phyloP scores from a whole-genome alignment of 1,140 invertebrate species.

The Drosophila insularis region DNA sequence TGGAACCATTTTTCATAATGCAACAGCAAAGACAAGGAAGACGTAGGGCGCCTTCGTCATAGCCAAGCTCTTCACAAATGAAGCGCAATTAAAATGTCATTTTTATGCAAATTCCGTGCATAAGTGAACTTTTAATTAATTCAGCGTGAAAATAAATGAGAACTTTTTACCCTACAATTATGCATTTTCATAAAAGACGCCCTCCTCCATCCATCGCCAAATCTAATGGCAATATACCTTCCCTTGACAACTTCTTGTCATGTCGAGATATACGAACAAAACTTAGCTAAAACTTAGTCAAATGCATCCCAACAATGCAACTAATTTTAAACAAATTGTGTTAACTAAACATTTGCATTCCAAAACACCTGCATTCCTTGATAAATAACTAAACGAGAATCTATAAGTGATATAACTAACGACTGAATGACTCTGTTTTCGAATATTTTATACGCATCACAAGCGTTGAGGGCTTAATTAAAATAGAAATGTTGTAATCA shows the following conservation, averaged over 20 bases:
- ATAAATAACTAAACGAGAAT: neutral
- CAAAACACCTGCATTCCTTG: too few species aligned
- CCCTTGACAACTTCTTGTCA: slow-evolving; percentile 7
- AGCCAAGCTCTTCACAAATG: slow-evolving; percentile 63
- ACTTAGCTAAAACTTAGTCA: neutral
- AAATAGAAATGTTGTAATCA: slow-evolving; percentile 56
- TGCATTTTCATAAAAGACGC: slow-evolving; percentile 34
- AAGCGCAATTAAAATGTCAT: slow-evolving; percentile 80
- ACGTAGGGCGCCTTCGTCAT: slow-evolving; percentile 20
- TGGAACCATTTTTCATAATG: slow-evolving; percentile 57
- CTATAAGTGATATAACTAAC: neutral
- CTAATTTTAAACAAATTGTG: slow-evolving; percentile 31
- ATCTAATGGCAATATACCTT: neutral
- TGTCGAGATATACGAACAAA: neutral
- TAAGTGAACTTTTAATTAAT: slow-evolving; percentile 81
- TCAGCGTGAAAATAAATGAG: slow-evolving; percentile 77
- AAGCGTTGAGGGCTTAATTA: slow-evolving; percentile 62
- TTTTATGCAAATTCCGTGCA: slow-evolving; percentile 79
- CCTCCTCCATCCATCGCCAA: neutral
- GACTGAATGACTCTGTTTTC: neutral
- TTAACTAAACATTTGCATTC: too few species aligned
- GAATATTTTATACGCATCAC: slow-evolving; percentile 17
- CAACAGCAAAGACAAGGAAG: slow-evolving; percentile 15
- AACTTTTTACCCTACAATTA: slow-evolving; percentile 67
- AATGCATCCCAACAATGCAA: neutral